Conservation (phyloP, 2,113 vertebrate species). For the Columbina picui region DNA sequence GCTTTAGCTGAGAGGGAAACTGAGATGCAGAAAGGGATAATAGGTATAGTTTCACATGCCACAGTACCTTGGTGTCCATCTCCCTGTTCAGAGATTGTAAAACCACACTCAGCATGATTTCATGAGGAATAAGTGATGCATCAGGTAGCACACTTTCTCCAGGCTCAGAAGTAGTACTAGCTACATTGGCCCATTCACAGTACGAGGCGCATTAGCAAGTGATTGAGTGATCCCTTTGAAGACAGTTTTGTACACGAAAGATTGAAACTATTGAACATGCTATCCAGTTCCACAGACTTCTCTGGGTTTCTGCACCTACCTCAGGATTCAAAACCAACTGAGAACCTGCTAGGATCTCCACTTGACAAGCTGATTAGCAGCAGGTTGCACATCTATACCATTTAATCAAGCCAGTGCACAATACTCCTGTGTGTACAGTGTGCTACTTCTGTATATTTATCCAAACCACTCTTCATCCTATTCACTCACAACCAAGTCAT, state of each 20-base stretch:
- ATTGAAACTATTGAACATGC: not conserved
- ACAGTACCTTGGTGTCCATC: not conserved
- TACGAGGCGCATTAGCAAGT: not conserved
- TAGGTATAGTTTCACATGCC: not conserved
- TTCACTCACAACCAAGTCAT: not conserved
- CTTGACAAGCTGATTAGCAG: not conserved
- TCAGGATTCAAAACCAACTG: not conserved
- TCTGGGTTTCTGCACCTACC: not conserved
- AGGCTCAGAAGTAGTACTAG: not conserved
- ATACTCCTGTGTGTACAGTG: not conserved
- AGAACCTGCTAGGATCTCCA: not conserved
- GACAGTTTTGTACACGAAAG: not conserved
- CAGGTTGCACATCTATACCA: not conserved
- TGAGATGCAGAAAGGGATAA: not conserved
- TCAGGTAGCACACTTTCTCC: not conserved
- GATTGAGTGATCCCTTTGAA: not conserved
- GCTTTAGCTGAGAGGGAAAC: not conserved
- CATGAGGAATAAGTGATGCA: not conserved
- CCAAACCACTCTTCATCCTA: not conserved
- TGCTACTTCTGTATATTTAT: not conserved
- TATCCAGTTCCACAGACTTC: rapidly evolving
- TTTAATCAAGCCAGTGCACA: not conserved
- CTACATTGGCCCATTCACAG: not conserved
- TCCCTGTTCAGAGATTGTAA: not conserved
- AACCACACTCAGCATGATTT: not conserved